phyloP scores from a whole-genome alignment of 2,888 invertebrate species.

The Polyploca ridens region DNA sequence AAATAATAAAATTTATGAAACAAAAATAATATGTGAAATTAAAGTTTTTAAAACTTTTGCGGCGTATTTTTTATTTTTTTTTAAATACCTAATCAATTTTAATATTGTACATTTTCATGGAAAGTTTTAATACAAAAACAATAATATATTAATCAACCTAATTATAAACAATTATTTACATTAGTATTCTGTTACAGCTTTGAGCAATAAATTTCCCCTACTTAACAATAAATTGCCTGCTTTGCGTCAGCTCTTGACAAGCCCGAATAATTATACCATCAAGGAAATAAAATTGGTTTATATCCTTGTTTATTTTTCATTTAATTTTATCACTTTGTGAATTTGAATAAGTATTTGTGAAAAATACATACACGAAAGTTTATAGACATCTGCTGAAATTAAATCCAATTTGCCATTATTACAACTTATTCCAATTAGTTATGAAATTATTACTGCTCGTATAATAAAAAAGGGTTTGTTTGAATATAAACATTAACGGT shows the following conservation, averaged over 20 bases:
- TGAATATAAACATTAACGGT: no score
- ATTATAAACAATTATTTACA: slow-evolving; percentile 12
- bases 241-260: slow-evolving; percentile 16
- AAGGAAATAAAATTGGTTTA: slow-evolving; percentile 7
- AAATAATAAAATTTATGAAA: not conserved
- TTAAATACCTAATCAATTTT: no score
- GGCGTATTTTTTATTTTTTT: no score
- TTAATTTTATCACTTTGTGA: not conserved
- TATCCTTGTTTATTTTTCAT: not conserved
- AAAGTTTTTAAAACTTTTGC: no score
- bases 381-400: no score
- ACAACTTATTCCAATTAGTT: no score
- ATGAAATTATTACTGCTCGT: no score
- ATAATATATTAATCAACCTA: not conserved
- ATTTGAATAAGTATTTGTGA: no score
- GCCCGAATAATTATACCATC: slow-evolving; percentile 16
- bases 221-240: slow-evolving; percentile 29
- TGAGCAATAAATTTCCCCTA: slow-evolving; percentile 26
- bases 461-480: no score
- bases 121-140: slow-evolving; percentile 1
- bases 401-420: no score
- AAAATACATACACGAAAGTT: no score
- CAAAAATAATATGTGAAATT: not conserved
- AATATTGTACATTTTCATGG: no score
- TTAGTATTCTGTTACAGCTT: not conserved